Percentiles rank a stretch among this genome's conserved stretches.
These are phyloP conservation scores for Ophioderma brevispina DNA, from an alignment of 35 echinoderm and acorn worm species.

Conservation along the genomic window DNA sequence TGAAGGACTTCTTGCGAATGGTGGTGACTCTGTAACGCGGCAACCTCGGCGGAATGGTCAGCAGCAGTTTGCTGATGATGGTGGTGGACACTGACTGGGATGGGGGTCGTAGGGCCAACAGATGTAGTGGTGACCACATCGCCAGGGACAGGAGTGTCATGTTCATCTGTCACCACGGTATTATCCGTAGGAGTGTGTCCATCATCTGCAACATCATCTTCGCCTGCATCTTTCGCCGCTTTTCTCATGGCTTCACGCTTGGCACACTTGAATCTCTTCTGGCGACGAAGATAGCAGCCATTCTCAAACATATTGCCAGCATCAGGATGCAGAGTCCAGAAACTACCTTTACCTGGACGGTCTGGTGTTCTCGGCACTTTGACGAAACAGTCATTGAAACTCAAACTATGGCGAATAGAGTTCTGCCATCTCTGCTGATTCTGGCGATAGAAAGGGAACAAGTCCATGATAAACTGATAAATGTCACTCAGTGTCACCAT, in stretches of 20 bases:
- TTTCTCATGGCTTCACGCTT: constrained; percentile 76
- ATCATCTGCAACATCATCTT: constrained; percentile 28
- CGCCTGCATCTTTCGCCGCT: constrained; percentile 46
- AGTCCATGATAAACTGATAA: constrained; percentile 99
- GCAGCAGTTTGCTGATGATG: background rate
- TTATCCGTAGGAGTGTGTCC: constrained; percentile 36
- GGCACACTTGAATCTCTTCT: constrained; percentile 98
- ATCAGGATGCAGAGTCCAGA: constrained; percentile 98
- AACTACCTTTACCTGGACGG: constrained; percentile 98
- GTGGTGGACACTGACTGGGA: constrained; percentile 9
- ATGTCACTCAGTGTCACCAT: constrained; percentile 99
- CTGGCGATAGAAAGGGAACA: constrained; percentile 96
- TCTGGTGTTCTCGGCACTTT: constrained; percentile 98
- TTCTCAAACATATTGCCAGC: constrained; percentile 99
- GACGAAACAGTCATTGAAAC: constrained; percentile 99
- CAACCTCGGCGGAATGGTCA: background rate
- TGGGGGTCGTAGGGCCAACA: constrained; percentile 48
- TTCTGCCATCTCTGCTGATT: constrained; percentile 99
- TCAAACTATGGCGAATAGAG: constrained; percentile 95
- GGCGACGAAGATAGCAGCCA: constrained; percentile 95
- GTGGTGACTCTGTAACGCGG: constrained; percentile 44
- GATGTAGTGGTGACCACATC: constrained; percentile 16
- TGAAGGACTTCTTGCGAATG: constrained; percentile 63
- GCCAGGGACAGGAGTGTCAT: constrained; percentile 14
- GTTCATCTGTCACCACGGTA: constrained; percentile 16